A percentile compares a stretch with the other conserved stretches of the same genome.
These are phyloP conservation scores for Drosophila nigricruria DNA, from an alignment of 2,888 invertebrate genomes.

Conservation along the genomic window DNA sequence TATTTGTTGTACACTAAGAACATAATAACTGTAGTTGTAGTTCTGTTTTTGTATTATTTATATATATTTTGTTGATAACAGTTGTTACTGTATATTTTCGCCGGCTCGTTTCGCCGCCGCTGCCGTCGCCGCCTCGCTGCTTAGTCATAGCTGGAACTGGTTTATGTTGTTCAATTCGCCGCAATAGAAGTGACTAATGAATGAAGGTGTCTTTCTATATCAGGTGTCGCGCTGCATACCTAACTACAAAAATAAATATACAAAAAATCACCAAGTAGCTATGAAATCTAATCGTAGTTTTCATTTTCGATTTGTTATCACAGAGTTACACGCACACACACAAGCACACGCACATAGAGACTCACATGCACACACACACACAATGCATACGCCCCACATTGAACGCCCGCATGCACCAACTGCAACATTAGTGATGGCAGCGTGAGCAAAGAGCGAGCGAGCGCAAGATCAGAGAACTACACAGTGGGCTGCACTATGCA, in stretches of 20 bases:
- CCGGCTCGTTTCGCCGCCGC: slow-evolving; percentile 37
- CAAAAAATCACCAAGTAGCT: slow-evolving; percentile 24
- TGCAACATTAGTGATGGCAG: slow-evolving; percentile 26
- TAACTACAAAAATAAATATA: slow-evolving; percentile 19
- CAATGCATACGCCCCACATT: slow-evolving; percentile 50
- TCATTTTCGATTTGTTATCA: slow-evolving; percentile 62
- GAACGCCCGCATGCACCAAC: slow-evolving; percentile 42
- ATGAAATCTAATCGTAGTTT: slow-evolving; percentile 68
- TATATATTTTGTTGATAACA: slow-evolving; percentile 41
- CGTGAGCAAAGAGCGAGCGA: slow-evolving; percentile 11
- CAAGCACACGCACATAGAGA: slow-evolving; percentile 1
- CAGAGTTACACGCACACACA: slow-evolving; percentile 26
- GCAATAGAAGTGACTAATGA: slow-evolving; percentile 47
- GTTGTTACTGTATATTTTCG: slow-evolving; percentile 31
- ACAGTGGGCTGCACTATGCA: slow-evolving; percentile 38
- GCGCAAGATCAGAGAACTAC: slow-evolving; percentile 31
- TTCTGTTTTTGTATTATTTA: slow-evolving; percentile 9
- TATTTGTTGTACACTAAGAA: slow-evolving; percentile 13
- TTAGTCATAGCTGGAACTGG: slow-evolving; percentile 58
- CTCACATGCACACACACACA: slow-evolving; percentile 12
- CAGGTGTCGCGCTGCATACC: slow-evolving; percentile 24
- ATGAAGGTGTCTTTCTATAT: slow-evolving; percentile 42
- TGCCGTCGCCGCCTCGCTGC: slow-evolving; percentile 28
- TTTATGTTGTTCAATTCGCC: slow-evolving; percentile 51
- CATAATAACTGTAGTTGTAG: slow-evolving; percentile 21